Percentiles rank a stretch among this genome's conserved stretches.
Evolutionary conservation across 2,797 vertebrate genomes (phyloP).

Genomic region (Notolepis coatsorum): DNA sequence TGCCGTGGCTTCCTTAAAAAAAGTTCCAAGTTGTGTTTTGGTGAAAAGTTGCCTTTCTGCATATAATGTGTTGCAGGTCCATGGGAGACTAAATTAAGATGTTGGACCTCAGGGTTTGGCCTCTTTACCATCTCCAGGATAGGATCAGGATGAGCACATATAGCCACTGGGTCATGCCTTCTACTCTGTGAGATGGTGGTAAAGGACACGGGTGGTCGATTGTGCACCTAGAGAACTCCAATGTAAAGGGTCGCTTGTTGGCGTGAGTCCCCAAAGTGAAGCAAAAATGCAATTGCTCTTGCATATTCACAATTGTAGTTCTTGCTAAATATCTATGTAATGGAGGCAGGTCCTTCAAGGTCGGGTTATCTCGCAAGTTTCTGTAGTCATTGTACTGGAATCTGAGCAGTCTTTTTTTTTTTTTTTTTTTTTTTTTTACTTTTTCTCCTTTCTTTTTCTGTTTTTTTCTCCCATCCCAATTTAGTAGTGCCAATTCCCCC

Average conservation of each 20-base stretch:
- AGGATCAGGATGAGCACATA: conserved; percentile 25
- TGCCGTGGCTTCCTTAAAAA: conserved; percentile 16
- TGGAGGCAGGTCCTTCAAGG: neutral
- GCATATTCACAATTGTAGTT: conserved; percentile 16
- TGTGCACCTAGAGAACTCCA: conserved; percentile 10
- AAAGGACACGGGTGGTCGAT: conserved; percentile 10
- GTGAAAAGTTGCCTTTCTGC: conserved; percentile 21
- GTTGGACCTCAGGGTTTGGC: neutral
- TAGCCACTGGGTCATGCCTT: conserved; percentile 18
- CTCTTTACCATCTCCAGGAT: conserved; percentile 8
- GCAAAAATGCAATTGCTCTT: conserved; percentile 17
- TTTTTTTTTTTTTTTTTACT: conserved; percentile 4
- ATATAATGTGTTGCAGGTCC: conserved; percentile 24
- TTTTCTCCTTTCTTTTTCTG: no score
- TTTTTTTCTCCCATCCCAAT: no score
- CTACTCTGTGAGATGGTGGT: conserved; percentile 10
- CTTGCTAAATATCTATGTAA: conserved; percentile 22
- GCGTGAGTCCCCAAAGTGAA: conserved; percentile 19
- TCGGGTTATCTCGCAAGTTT: no score
- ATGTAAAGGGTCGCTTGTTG: conserved; percentile 12
- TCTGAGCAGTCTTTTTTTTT: no score
- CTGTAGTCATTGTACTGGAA: conserved; percentile 14
- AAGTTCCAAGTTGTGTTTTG: conserved; percentile 20
- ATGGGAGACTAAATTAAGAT: conserved; percentile 21
- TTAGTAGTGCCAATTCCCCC: no score